Evolutionary conservation across 1,140 invertebrate species (phyloP), one percentile per base, ranked within the genome.

Genomic region (Ruditapes philippinarum): DNA sequence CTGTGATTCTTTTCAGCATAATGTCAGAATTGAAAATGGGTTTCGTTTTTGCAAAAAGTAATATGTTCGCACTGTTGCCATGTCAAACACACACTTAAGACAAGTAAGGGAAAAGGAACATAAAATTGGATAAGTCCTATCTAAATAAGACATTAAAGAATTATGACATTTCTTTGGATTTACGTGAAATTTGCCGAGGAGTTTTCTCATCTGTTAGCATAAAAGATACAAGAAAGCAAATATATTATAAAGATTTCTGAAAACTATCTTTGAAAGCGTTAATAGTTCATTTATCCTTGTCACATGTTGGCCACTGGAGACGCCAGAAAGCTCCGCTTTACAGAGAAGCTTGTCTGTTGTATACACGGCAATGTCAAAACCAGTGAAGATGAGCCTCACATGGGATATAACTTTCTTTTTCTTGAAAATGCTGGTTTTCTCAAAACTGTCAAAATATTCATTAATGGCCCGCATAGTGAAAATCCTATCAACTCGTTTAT

Each of bases 401-500:
- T 40, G 74, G 74, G 74, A 78, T 19, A 78, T 31, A 78, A 36
- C 42, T 51, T 78, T 78, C 49, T 31, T 51, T 78, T 49, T 31
- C 74, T 78, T 54, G 49, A 78, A 78, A 78, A 36, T 73, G n/a
- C 49, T 84, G 68, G n/a, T 73, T 79, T 88, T 73, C 36, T 88
- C 74, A 88, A 88, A 62, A 45, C 85, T 80, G 85, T 88, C 85
- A 88, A 80, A 88, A 79, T 88, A 88, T 88, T 88, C 85, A 88
- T 88, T 88, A 88, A 54, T 40, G 33, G 85, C 74, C 84, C 73
- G 76, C 40, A 88, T 88, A 25, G 60, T 83, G 81, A 83, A 83
- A 83, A 83, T 83, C 42, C 57, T 45, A 65, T 83, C 81, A 70
- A 25, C 57, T 51, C 17, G 51, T 36, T 31, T 22, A 25, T 31